Evolutionary conservation across 2,797 vertebrate species (phyloP).

Genomic region (Cyclura pinguis): DNA sequence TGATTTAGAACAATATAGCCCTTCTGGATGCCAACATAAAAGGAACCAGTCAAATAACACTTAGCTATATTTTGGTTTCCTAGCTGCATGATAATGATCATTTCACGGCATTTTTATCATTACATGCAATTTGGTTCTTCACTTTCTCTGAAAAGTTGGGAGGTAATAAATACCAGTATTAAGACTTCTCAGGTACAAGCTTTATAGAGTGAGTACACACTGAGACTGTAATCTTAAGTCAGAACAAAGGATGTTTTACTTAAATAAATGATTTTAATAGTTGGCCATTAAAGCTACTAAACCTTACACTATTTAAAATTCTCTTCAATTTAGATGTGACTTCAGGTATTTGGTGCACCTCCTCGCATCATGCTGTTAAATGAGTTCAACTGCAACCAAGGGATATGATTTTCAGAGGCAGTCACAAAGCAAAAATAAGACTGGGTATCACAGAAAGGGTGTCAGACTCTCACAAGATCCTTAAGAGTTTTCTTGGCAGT

Average conservation of each 20-base stretch:
- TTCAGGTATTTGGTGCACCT: no score
- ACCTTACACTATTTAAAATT: neutral
- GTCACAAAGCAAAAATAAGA: neutral
- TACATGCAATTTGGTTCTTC: neutral
- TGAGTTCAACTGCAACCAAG: neutral
- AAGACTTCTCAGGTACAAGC: neutral
- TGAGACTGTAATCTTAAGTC: neutral
- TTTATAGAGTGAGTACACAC: neutral
- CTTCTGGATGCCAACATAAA: slow-evolving; percentile 23
- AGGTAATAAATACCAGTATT: neutral
- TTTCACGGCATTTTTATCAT: slow-evolving; percentile 45
- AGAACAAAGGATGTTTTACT: neutral
- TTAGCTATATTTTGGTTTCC: slow-evolving; percentile 44
- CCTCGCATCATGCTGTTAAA: neutral
- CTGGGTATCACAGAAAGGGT: neutral
- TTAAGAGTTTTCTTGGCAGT: neutral
- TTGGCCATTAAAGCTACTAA: neutral
- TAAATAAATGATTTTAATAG: neutral
- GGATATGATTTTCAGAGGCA: neutral
- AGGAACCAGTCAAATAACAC: neutral
- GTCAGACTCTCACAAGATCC: no score
- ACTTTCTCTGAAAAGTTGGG: neutral
- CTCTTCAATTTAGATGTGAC: neutral
- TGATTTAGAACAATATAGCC: slow-evolving; percentile 42
- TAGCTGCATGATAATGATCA: neutral